phyloP scores from a whole-genome alignment of 2,113 vertebrate genomes.

The Podilymbus podiceps region DNA sequence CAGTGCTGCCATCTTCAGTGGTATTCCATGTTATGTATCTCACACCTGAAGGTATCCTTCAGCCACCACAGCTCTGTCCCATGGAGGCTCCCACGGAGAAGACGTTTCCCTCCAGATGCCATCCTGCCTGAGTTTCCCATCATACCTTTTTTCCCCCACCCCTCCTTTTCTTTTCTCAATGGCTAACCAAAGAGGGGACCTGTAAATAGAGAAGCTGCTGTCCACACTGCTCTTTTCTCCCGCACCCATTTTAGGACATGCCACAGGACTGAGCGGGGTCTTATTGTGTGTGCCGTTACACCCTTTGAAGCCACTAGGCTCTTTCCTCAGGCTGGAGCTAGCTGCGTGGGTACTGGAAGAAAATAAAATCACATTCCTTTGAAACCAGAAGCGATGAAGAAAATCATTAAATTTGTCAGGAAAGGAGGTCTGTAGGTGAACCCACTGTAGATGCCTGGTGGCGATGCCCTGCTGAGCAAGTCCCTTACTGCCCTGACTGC shows the following conservation, averaged over 20 bases:
- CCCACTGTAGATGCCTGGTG: not conserved
- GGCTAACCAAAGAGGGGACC: not conserved
- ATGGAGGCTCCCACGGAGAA: not conserved
- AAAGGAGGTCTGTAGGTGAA: not conserved
- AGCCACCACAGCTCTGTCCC: not conserved
- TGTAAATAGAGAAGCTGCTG: not conserved
- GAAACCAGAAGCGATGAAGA: not conserved
- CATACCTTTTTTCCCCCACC: accelerated
- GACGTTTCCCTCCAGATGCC: not conserved
- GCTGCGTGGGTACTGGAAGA: not conserved
- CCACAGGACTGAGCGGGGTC: not conserved
- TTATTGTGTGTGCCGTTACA: too few species aligned
- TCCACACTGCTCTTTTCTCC: not conserved
- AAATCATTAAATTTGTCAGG: not conserved
- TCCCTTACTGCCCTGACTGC: not conserved
- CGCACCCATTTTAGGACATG: not conserved
- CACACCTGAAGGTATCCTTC: not conserved
- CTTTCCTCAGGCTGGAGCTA: not conserved
- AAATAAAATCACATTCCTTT: not conserved
- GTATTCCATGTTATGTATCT: not conserved
- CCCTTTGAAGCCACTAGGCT: not conserved
- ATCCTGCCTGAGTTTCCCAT: not conserved
- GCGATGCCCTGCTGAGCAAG: not conserved
- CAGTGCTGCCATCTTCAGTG: not conserved
- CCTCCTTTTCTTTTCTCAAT: not conserved